Conservation (phyloP, 2,888 invertebrate species). For the Pantelozetes paolii region DNA sequence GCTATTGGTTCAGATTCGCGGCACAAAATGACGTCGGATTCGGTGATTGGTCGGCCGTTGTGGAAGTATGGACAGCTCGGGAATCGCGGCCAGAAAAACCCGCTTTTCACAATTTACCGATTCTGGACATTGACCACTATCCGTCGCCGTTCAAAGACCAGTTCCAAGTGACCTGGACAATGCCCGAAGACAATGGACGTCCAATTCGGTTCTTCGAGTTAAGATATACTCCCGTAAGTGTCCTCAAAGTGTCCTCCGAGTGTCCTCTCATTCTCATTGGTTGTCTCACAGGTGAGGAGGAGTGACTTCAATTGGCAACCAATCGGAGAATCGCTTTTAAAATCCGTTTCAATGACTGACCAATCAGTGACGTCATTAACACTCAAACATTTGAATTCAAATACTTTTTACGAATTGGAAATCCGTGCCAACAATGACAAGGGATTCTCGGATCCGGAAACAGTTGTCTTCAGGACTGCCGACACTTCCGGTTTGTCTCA, state of each 20-base stretch:
- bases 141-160: no score
- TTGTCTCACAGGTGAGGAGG: conserved; percentile 44
- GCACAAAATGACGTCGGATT: conserved; percentile 69
- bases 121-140: conserved; percentile 1
- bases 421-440: conserved; percentile 78
- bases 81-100: conserved; percentile 34
- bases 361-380: conserved; percentile 27
- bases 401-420: conserved; percentile 77
- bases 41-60: conserved; percentile 52
- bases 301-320: background rate
- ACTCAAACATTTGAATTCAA: conserved; percentile 60
- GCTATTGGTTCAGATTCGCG: conserved; percentile 77
- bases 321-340: background rate
- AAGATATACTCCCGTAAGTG: conserved; percentile 67
- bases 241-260: no score
- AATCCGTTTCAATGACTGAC: background rate
- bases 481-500: conserved; percentile 48
- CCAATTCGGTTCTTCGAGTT: conserved; percentile 77
- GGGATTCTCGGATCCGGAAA: conserved; percentile 72
- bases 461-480: conserved; percentile 75
- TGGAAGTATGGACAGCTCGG: conserved; percentile 17
- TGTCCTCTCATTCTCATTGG: no score
- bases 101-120: conserved; percentile 32
- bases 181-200: conserved; percentile 83
- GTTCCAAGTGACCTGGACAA: conserved; percentile 68